Evolutionary conservation across 2,888 invertebrate genomes (phyloP).

Genomic region (Galerucella nymphaeae): DNA sequence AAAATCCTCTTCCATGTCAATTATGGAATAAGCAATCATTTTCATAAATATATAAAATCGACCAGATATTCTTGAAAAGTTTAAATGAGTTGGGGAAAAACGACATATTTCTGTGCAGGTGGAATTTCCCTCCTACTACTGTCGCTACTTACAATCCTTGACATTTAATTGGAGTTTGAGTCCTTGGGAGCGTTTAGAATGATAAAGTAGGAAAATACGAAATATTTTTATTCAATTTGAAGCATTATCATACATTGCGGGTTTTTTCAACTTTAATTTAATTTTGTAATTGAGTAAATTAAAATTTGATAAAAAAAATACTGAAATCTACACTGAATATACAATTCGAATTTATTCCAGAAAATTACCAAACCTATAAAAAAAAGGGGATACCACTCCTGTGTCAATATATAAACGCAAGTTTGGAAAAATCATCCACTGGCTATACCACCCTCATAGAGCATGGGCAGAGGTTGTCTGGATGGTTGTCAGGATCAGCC

Average conservation of each 20-base stretch:
- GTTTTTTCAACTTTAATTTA: constrained; percentile 2
- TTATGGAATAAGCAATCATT: constrained; percentile 53
- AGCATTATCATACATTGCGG: constrained; percentile 14
- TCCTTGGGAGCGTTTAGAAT: constrained; percentile 10
- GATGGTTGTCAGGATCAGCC: no score
- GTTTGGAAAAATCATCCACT: no score
- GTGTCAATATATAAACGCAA: no score
- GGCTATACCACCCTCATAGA: no score
- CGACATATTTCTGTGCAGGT: constrained; percentile 48
- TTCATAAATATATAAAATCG: constrained; percentile 58
- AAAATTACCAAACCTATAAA: no score
- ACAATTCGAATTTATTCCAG: neutral
- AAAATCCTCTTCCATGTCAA: constrained; percentile 55
- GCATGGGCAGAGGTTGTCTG: no score
- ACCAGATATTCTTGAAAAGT: constrained; percentile 56
- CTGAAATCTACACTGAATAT: neutral
- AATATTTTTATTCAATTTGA: constrained; percentile 26
- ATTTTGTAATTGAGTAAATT: neutral
- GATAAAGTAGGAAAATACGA: constrained; percentile 18
- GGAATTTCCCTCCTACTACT: constrained; percentile 31
- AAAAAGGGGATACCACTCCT: no score
- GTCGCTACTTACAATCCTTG: constrained; percentile 39
- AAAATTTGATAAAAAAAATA: neutral
- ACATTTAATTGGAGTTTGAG: constrained; percentile 57
- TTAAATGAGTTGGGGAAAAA: constrained; percentile 57